A percentile compares a stretch with the other conserved stretches of the same genome.
Evolutionary conservation across 2,797 vertebrate species (phyloP).

Genomic region (Sarcophilus harrisii): DNA sequence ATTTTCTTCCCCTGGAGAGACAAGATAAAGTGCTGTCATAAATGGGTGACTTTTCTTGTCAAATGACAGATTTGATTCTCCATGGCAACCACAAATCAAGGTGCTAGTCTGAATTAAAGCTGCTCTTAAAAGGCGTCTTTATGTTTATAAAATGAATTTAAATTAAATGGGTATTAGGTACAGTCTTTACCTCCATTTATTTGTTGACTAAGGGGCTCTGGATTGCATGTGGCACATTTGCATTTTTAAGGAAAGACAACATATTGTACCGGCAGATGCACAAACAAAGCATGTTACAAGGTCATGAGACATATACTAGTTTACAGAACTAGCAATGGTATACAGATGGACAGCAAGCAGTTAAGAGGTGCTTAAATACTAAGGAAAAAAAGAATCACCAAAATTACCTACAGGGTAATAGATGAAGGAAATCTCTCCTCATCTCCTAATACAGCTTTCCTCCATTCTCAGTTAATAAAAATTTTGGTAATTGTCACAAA

Average conservation of each 20-base stretch:
- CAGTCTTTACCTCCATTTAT: constrained; percentile 87
- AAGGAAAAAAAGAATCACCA: constrained; percentile 77
- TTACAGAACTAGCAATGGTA: constrained; percentile 84
- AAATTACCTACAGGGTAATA: constrained; percentile 84
- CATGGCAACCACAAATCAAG: constrained; percentile 93
- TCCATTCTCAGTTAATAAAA: constrained; percentile 83
- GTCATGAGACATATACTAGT: constrained; percentile 85
- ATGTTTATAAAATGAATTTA: constrained; percentile 92
- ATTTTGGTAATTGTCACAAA: constrained; percentile 83
- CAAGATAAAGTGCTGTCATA: constrained; percentile 94
- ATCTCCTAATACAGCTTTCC: constrained; percentile 81
- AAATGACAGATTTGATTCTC: constrained; percentile 94
- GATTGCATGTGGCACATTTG: constrained; percentile 83
- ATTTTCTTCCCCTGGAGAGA: constrained; percentile 93
- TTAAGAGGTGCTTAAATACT: constrained; percentile 84
- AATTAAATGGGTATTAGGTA: constrained; percentile 91
- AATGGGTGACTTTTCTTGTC: constrained; percentile 93
- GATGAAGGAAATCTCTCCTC: constrained; percentile 80
- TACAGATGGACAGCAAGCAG: constrained; percentile 85
- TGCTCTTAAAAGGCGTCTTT: constrained; percentile 90
- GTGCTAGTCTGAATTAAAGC: constrained; percentile 92
- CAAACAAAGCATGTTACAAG: constrained; percentile 88
- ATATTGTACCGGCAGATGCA: constrained; percentile 89
- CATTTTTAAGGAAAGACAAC: constrained; percentile 89
- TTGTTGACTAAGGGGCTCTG: constrained; percentile 88